Evolutionary conservation across 2,888 invertebrate species (phyloP).

Genomic region (Cephus pygmeus): DNA sequence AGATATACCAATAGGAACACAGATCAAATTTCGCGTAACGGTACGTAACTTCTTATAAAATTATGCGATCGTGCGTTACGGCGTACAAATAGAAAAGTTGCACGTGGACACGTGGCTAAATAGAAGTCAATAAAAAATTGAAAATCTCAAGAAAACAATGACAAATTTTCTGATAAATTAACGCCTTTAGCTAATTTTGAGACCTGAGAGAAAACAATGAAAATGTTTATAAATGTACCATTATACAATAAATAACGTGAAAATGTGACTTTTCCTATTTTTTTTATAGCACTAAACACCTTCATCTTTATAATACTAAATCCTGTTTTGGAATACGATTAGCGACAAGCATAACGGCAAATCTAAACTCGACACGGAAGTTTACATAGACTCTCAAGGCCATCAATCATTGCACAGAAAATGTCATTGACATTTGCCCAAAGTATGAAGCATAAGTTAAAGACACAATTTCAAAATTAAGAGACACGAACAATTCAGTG

Average conservation of each 20-base stretch:
- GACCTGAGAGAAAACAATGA: background rate
- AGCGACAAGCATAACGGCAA: background rate
- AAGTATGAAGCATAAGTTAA: background rate
- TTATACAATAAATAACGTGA: background rate
- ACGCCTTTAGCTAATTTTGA: too few species aligned
- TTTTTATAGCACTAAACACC: background rate
- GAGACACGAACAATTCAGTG: background rate
- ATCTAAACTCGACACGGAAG: background rate
- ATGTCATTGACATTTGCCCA: background rate
- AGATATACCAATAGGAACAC: background rate
- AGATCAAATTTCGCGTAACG: background rate
- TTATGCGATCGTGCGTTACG: background rate
- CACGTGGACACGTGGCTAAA: background rate
- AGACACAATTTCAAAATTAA: background rate
- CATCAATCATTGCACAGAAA: background rate
- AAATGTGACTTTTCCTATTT: background rate
- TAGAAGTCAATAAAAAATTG: background rate
- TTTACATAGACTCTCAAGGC: background rate
- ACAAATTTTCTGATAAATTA: too few species aligned
- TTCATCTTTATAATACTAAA: background rate
- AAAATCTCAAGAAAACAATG: background rate
- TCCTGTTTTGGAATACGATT: background rate
- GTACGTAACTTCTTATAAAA: background rate
- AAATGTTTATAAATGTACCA: background rate
- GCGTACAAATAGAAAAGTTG: background rate